Evolutionary conservation across 1,140 invertebrate species (phyloP).

Genomic region (Lethrus apterus): DNA sequence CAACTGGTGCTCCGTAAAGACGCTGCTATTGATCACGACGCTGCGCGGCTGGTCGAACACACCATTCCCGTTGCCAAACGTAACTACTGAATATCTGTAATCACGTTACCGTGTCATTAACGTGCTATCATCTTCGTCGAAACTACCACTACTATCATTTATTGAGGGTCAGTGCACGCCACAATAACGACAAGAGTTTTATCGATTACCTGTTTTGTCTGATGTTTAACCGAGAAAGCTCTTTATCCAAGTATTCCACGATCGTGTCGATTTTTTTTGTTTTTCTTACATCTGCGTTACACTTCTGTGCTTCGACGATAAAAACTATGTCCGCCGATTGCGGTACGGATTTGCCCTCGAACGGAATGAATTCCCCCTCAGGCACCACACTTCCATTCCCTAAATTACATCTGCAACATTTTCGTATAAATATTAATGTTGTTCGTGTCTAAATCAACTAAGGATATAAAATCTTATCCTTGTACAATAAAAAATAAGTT

Average conservation of each 20-base stretch:
- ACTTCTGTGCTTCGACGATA: slow-evolving; percentile 76
- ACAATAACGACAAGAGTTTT: neutral
- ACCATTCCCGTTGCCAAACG: slow-evolving; percentile 54
- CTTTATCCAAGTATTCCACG: slow-evolving; percentile 56
- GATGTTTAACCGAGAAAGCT: slow-evolving; percentile 54
- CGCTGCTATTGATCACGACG: slow-evolving; percentile 56
- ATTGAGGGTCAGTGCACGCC: neutral
- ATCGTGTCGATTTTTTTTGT: slow-evolving; percentile 56
- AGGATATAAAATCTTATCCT: too few species aligned
- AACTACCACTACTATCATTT: neutral
- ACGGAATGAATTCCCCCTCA: slow-evolving; percentile 61
- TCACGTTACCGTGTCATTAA: slow-evolving; percentile 10
- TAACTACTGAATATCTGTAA: slow-evolving; percentile 14
- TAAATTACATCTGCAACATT: slow-evolving; percentile 49
- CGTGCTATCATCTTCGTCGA: slow-evolving; percentile 6
- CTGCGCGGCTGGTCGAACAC: slow-evolving; percentile 62
- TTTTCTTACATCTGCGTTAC: slow-evolving; percentile 60
- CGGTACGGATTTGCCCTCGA: slow-evolving; percentile 47
- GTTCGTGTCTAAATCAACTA: too few species aligned
- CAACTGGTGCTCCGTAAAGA: slow-evolving; percentile 55
- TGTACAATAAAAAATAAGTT: too few species aligned
- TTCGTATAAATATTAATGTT: slow-evolving; percentile 13
- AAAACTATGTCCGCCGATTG: slow-evolving; percentile 77
- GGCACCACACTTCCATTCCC: slow-evolving; percentile 56
- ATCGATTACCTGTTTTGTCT: slow-evolving; percentile 55